These are phyloP conservation scores for Xenotilapia flavipinnis DNA, from an alignment of 2,113 vertebrate species.

Conservation along the genomic window DNA sequence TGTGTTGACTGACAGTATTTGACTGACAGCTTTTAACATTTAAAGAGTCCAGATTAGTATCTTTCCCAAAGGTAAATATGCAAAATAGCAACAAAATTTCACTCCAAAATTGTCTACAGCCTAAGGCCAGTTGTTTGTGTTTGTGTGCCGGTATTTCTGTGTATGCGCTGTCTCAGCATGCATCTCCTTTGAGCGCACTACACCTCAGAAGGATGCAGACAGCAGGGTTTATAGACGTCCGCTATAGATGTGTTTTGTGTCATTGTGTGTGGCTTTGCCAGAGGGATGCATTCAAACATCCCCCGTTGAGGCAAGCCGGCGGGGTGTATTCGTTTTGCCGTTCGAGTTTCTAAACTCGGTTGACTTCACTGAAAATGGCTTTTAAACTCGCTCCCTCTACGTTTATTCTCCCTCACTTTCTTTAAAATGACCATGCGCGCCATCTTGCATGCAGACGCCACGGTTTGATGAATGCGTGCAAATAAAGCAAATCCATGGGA, in stretches of 20 bases:
- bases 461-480: not conserved
- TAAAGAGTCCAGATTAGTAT: not conserved
- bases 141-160: not conserved
- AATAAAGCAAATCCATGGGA: not conserved
- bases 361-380: not conserved
- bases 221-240: not conserved
- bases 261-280: not conserved
- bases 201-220: not conserved
- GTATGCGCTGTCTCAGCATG: not conserved
- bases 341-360: not conserved
- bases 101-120: not conserved
- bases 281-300: not conserved
- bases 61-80: not conserved
- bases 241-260: not conserved
- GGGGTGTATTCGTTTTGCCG: not conserved
- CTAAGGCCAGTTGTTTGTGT: not conserved
- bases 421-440: not conserved
- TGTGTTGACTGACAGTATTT: not conserved
- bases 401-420: not conserved
- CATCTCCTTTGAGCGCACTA: not conserved
- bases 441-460: not conserved
- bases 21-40: not conserved
- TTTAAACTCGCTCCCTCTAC: not conserved
- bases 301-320: slow-evolving; percentile 1
- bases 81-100: not conserved